Base-by-base conservation (phyloP, 2,888 invertebrate genomes). In the Tanypteryx hageni region DNA sequence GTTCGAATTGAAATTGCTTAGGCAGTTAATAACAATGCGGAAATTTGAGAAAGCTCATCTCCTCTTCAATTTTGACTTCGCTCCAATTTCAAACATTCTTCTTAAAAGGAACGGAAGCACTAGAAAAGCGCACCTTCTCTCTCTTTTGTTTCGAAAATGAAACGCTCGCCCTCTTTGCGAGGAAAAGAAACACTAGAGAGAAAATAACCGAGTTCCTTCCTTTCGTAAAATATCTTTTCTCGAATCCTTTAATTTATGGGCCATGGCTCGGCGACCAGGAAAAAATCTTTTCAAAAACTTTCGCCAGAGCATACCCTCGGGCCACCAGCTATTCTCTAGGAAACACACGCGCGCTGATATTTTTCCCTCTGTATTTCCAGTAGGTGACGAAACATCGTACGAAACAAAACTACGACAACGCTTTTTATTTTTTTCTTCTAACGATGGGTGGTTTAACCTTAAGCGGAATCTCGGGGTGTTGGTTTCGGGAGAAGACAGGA, bases 391-490 rank as follows among this genome's bases (percentile, higher is more conserved):
- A 76, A 76, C 76, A 76, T 76, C 68, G 18, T 22, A 76, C 22
- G 22, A n/a, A 11, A 22, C 22, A 22, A 22, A 68, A 22, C 76
- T 27, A 27, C 76, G 76, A 27, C 27, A 76, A 76, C 13, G 27
- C 13, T 27, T 76, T 76, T 76, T 27, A 13, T 76, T 76, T 76
- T 76, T 27, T 76, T 76, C 27, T 18, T 27, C 27, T 5, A 44
- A 44, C 44, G 44, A 44, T 44, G 76, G 76, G 76, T 27, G 22
- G 22, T 27, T 76, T 76, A 76, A 76, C 76, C 27, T 27, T 76
- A 27, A 76, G 76, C 76, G 76, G 76, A 76, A 76, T 76, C 76
- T 76, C 76, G 76, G 76, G 22, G 76, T 76, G 76, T 76, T 76
- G 76, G 76, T 76, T 76, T 76, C 76, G 76, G 22, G 76, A 76